phyloP scores from a whole-genome alignment of 1,140 invertebrate genomes.

The Dufourea novaeangliae region DNA sequence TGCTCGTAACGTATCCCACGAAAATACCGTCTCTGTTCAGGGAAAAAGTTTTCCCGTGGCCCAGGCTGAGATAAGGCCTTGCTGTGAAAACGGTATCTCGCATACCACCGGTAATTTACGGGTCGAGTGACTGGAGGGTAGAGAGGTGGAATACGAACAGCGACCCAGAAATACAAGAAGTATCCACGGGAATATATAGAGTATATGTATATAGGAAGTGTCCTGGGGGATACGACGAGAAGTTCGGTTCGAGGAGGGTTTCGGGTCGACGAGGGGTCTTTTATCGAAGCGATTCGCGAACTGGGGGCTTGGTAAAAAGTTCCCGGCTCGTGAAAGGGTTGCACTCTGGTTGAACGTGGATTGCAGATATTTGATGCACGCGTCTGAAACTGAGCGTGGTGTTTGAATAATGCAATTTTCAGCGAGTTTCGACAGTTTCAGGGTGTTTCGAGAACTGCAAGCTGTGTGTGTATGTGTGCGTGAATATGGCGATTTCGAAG shows the following conservation, averaged over 20 bases:
- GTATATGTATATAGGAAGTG: conserved; percentile 48
- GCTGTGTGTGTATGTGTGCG: no score
- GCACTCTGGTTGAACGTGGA: background rate
- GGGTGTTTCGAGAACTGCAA: background rate
- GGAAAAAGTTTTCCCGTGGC: conserved; percentile 13
- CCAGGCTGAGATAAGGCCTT: conserved; percentile 31
- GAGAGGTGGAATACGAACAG: conserved; percentile 22
- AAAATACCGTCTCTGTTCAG: background rate
- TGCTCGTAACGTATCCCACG: no score
- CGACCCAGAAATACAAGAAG: conserved; percentile 35
- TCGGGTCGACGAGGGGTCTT: conserved; percentile 22
- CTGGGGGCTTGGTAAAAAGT: background rate
- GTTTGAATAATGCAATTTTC: conserved; percentile 65
- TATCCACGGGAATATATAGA: conserved; percentile 46
- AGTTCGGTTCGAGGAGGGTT: conserved; percentile 4
- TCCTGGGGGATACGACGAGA: conserved; percentile 53
- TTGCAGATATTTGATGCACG: conserved; percentile 60
- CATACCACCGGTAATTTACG: conserved; percentile 51
- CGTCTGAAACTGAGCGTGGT: conserved; percentile 29
- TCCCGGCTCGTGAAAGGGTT: conserved; percentile 1
- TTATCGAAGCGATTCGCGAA: conserved; percentile 23
- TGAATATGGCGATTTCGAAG: no score
- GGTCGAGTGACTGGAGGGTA: conserved; percentile 10
- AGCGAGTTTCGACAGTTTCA: background rate
- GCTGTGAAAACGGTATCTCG: conserved; percentile 41